Conservation (phyloP, 2,797 vertebrate genomes). For the Danio albolineatus region DNA sequence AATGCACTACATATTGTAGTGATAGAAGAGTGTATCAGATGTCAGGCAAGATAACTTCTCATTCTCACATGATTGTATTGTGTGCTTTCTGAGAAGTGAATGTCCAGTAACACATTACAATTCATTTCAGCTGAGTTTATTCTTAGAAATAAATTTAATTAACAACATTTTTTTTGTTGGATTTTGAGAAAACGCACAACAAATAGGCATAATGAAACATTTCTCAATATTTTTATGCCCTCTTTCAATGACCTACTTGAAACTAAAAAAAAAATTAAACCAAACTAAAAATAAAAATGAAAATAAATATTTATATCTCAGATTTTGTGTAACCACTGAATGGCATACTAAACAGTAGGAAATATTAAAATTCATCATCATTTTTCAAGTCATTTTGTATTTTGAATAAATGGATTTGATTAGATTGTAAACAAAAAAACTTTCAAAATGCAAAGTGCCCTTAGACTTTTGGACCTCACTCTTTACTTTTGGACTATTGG, state of each 20-base stretch:
- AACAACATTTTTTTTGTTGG: background rate
- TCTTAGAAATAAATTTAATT: background rate
- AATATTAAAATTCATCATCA: background rate
- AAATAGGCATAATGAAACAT: background rate
- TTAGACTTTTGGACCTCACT: background rate
- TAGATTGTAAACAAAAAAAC: too few species aligned
- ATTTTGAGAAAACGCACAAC: background rate
- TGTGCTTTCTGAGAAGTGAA: background rate
- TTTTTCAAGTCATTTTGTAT: too few species aligned
- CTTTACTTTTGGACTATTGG: background rate
- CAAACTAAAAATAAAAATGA: background rate
- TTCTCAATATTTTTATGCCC: background rate
- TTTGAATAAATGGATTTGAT: too few species aligned
- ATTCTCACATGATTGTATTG: background rate
- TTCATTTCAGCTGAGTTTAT: background rate
- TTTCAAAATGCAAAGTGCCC: background rate
- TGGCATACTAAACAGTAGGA: background rate
- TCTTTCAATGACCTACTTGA: background rate
- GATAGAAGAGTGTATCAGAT: background rate
- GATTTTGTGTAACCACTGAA: background rate
- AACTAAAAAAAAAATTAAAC: too few species aligned
- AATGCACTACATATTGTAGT: background rate
- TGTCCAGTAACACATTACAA: background rate
- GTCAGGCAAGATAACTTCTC: constrained; percentile 7
- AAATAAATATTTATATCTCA: background rate